Conservation (phyloP, 1,140 invertebrate species). For the Phocides pigmalion region DNA sequence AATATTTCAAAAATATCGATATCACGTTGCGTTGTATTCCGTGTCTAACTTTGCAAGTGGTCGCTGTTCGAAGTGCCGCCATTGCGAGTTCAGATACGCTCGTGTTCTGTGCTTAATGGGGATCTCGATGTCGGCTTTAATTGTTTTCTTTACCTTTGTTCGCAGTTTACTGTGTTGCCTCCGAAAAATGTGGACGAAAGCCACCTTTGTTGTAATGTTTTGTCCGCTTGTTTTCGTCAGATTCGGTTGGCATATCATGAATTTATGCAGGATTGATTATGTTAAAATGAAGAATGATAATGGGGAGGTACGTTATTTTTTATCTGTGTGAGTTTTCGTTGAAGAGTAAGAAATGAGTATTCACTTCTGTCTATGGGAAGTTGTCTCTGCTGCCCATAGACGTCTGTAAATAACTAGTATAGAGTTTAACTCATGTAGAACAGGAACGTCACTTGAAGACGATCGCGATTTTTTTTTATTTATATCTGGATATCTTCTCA, state of each 20-base stretch:
- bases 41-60: constrained; percentile 48
- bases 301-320: background rate
- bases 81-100: constrained; percentile 77
- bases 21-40: constrained; percentile 6
- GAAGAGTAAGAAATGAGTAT: too few species aligned
- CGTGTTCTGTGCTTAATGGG: constrained; percentile 75
- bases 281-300: background rate
- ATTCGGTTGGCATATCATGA: constrained; percentile 3
- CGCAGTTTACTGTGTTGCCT: constrained; percentile 28
- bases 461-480: too few species aligned
- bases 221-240: constrained; percentile 1
- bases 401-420: too few species aligned
- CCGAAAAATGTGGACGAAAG: constrained; percentile 27
- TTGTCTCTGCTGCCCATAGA: too few species aligned
- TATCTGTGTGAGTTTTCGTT: too few species aligned
- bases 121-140: constrained; percentile 71
- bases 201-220: constrained; percentile 23
- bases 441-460: too few species aligned
- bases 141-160: constrained; percentile 79
- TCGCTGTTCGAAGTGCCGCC: constrained; percentile 74
- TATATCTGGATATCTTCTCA: too few species aligned
- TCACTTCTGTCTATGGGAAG: too few species aligned
- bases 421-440: too few species aligned
- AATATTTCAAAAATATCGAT: background rate
- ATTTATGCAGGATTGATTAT: constrained; percentile 3